Percentiles rank a stretch among this genome's conserved stretches.
These are phyloP conservation scores for Plagiodera versicolora DNA, from an alignment of 2,888 invertebrate species.

Conservation along the genomic window DNA sequence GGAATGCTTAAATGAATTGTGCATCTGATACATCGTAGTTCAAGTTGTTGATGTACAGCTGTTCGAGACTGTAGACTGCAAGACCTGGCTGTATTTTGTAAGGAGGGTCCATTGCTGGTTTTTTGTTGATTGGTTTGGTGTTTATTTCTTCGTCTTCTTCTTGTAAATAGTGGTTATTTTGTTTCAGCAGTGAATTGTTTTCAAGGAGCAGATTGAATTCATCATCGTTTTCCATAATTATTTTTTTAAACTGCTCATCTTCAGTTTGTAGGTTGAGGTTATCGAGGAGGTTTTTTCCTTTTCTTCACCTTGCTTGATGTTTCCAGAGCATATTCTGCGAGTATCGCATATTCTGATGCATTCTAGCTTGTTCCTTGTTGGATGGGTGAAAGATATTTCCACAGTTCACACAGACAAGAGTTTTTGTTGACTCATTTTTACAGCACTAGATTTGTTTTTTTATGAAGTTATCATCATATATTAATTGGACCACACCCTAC, in stretches of 20 bases:
- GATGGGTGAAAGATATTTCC: constrained; percentile 4
- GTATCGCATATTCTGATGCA: constrained; percentile 8
- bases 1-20: too few species aligned
- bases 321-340: background rate
- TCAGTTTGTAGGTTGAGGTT: constrained; percentile 1
- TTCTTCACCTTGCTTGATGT: constrained; percentile 1
- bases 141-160: background rate
- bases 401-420: constrained; percentile 4
- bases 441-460: background rate
- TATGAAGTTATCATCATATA: constrained; percentile 1
- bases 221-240: constrained; percentile 3
- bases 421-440: constrained; percentile 1
- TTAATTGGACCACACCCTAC: background rate
- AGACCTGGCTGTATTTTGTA: too few species aligned
- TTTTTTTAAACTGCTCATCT: background rate
- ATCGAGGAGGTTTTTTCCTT: background rate
- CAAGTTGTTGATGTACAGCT: too few species aligned
- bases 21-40: too few species aligned
- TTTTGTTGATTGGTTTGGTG: background rate
- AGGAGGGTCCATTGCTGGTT: too few species aligned
- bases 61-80: too few species aligned
- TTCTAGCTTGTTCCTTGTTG: constrained; percentile 2
- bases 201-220: background rate
- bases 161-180: constrained; percentile 1
- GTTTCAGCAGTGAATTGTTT: background rate